A percentile compares a stretch with the other conserved stretches of the same genome.
Conservation (phyloP, 2,113 vertebrate genomes). For the Rhabdomys dilectus region DNA sequence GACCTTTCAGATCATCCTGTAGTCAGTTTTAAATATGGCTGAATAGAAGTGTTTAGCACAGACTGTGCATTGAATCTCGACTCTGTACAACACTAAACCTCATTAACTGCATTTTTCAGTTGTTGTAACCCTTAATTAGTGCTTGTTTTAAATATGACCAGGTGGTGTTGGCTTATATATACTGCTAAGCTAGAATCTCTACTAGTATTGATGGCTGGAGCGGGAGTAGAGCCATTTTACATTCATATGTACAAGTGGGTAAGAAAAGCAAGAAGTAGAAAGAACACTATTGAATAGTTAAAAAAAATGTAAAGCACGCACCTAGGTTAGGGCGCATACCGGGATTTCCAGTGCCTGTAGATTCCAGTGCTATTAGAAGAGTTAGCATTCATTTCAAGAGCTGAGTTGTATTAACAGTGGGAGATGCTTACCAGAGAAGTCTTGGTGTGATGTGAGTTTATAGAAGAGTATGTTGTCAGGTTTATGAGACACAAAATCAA, state of each 20-base stretch:
- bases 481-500: neutral
- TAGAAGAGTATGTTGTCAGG: rapidly evolving
- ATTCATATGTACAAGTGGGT: rapidly evolving
- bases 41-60: neutral
- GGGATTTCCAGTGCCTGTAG: neutral
- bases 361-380: neutral
- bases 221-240: neutral
- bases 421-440: neutral
- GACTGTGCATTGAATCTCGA: neutral
- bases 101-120: neutral
- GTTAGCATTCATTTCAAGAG: constrained; percentile 11
- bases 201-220: rapidly evolving
- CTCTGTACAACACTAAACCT: constrained; percentile 30
- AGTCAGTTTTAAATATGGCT: constrained; percentile 5
- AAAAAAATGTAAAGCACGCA: neutral
- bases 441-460: neutral
- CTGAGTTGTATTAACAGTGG: neutral
- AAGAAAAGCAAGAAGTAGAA: neutral
- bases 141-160: neutral
- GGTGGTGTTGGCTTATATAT: neutral
- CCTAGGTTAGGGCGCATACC: neutral
- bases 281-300: neutral
- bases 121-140: neutral
- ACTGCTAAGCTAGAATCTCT: neutral
- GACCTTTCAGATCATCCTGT: constrained; percentile 19